Evolutionary conservation across 2,888 invertebrate species (phyloP).

Genomic region (Eremobia ochroleuca): DNA sequence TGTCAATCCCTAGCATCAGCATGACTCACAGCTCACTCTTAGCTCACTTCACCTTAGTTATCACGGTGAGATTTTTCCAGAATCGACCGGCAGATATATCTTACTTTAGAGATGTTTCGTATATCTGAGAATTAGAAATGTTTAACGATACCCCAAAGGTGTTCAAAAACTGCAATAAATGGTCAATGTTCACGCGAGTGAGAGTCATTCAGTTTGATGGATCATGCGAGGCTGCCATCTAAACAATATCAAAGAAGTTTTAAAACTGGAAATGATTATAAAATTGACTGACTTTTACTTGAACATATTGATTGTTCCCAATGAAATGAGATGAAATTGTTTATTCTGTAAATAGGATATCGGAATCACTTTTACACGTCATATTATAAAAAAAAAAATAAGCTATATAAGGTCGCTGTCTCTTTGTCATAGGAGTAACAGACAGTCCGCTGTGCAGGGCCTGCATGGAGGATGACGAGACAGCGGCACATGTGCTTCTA

Average conservation of each 20-base stretch:
- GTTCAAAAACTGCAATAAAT: constrained; percentile 53
- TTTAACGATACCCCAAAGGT: constrained; percentile 20
- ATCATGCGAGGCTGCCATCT: constrained; percentile 61
- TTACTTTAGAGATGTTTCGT: constrained; percentile 2
- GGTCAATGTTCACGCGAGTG: constrained; percentile 65
- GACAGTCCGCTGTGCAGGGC: too few relatives aligned
- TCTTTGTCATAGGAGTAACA: too few relatives aligned
- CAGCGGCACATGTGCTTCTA: too few relatives aligned
- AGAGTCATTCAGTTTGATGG: constrained; percentile 52
- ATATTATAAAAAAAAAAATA: background rate
- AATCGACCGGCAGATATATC: background rate
- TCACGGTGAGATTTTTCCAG: background rate
- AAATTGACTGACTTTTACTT: constrained; percentile 49
- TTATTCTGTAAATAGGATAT: background rate
- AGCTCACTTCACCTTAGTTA: background rate
- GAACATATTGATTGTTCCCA: constrained; percentile 8
- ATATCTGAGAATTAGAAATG: constrained; percentile 6
- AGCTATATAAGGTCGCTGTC: background rate
- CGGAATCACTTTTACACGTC: background rate
- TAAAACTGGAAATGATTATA: constrained; percentile 29
- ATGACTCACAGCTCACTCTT: too few relatives aligned
- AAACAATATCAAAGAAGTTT: constrained; percentile 50
- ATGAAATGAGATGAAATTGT: background rate
- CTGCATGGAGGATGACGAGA: too few relatives aligned
- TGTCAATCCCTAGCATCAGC: too few relatives aligned